Base-by-base conservation (phyloP, 2,797 vertebrate genomes). In the Pteronotus mesoamericanus region DNA sequence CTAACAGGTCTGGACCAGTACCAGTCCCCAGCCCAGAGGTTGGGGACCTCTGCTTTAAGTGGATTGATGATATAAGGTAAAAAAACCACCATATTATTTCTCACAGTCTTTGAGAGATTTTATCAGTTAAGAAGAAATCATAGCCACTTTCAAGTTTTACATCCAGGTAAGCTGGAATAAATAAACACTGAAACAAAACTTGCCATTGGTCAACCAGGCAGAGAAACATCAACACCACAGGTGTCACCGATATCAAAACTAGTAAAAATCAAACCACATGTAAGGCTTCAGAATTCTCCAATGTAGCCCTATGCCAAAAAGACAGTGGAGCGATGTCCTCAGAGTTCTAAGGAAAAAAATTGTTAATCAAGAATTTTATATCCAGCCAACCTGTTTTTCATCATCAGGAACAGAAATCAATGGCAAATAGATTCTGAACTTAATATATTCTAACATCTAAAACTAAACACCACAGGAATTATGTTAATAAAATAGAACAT, bases 161-260 rank as follows among this genome's bases (percentile, higher is more conserved):
- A 46, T 64, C 26, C 26, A 91, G 75, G 44, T 46, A 61, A 87
- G 24, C 15, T 39, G 24, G 42, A 59, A 77, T 57, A 80, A 84
- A 84, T 14, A 77, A 94, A 86, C 48, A 75, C 2, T 24, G 48
- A 93, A 86, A 95, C 57, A 86, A 94, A 93, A 80, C 79, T 26
- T 57, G 11, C 64, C 26, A 39, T 11, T 51, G 6, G 64, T 74
- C 22, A 90, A 66, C n/a, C 66, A 80, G 61, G 89, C 12, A 66
- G 6, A 32, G n/a, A 66, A 82, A 53, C 69, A 87, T 15, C 12
- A 26, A 44, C 32, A 72, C 37, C 42, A 44, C 8, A 77, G n/a
- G 57, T 14, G n/a, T 51, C 34, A 86, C 26, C 64, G 91, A 72
- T 57, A 86, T 53, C 32, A 72, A 61, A 64, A 94, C 83, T 32